Conservation (phyloP, 2,888 invertebrate species). For the Leptopterna dolabrata region DNA sequence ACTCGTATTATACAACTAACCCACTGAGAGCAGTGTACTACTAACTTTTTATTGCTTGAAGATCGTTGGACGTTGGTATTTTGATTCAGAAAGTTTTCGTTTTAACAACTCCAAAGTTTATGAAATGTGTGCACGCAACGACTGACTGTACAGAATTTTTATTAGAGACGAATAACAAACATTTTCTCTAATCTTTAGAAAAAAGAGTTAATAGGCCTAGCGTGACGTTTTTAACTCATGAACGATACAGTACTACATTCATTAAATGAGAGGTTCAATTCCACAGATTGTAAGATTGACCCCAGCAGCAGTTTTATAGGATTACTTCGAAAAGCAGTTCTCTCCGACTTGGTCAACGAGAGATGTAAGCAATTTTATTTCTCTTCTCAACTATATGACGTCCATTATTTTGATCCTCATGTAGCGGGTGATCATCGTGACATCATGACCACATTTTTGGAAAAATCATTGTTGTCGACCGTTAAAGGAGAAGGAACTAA, state of each 20-base stretch:
- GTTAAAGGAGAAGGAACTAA: not conserved
- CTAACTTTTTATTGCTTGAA: too few species aligned
- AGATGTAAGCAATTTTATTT: not conserved
- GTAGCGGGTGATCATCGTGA: not conserved
- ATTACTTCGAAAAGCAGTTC: not conserved
- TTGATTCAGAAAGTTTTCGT: too few species aligned
- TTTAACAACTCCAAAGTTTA: not conserved
- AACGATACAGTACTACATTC: not conserved
- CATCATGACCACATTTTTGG: conserved; percentile 8
- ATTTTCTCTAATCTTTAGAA: not conserved
- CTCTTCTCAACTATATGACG: not conserved
- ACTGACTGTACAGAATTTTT: not conserved
- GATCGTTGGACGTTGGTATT: too few species aligned
- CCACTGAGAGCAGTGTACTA: too few species aligned
- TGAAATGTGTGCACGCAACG: not conserved
- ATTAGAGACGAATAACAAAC: not conserved
- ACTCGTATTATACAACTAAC: too few species aligned
- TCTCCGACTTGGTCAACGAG: not conserved
- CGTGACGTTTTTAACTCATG: not conserved
- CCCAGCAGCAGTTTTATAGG: not conserved
- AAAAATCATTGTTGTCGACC: conserved; percentile 3
- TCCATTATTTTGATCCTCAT: not conserved
- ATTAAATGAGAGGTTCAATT: not conserved
- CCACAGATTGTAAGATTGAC: not conserved
- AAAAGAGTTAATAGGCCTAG: not conserved